Evolutionary conservation across 2,888 invertebrate genomes (phyloP), one percentile per base, ranked within the genome.

Genomic region (Acanthosepion lycidas): DNA sequence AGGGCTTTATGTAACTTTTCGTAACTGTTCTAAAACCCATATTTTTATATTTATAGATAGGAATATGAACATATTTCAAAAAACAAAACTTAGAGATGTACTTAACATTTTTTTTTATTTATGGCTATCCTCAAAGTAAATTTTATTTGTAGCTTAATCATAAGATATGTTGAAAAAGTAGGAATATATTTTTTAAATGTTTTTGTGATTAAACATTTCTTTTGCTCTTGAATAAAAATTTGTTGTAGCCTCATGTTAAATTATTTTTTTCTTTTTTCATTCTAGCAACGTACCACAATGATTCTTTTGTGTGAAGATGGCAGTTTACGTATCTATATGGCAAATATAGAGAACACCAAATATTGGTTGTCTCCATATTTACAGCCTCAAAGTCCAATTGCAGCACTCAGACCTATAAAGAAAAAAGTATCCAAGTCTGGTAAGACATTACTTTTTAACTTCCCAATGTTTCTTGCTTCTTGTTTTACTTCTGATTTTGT

Each of bases 231-330:
- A 9, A n/a, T n/a, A 15, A 78, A 78, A 33, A n/a, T 33, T 78
- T 78, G 78, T n/a, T 6, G 28, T 6, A 0, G 26, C 91, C 0
- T 53, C 26, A 78, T 18, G 26, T 28, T 49, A 9, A n/a, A 94
- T 91, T 8, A 33, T 92, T 55, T 55, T 55, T n/a, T 28, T 55
- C 33, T 94, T 94, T 91, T 9, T 91, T 15, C 94, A 18, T 94
- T 95, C 12, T 96, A 97, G 96, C 96, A 97, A 96, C 98, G 99
- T 96, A 99, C 99, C 6, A 99, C 99, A 0, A 98, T 99, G 94
- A 99, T 99, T 95, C 97, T 99, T 53, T 98, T 99, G 33, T 99
- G 99, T 97, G 99, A 99, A 97, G 99, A 99, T 97, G 99, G 99
- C 78, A 99, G 99, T 97, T 98, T 99, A 95, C 98, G 99, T 94